phyloP scores from a whole-genome alignment of 2,797 vertebrate species.

The Leucoraja ocellata region DNA sequence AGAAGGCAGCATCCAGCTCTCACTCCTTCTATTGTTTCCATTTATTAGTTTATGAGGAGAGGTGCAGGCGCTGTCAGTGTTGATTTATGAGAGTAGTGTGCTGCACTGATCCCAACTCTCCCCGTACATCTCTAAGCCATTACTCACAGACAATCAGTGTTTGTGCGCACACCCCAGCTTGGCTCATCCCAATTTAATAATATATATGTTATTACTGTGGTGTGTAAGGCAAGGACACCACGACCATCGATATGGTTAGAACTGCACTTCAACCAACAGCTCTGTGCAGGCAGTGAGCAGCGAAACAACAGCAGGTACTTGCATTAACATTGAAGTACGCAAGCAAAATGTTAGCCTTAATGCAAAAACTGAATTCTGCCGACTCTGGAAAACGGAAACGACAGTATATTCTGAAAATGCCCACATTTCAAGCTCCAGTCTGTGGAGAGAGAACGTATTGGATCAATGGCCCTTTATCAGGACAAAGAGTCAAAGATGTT shows the following conservation, averaged over 20 bases:
- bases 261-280: neutral
- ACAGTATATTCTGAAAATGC: too few relatives aligned
- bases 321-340: neutral
- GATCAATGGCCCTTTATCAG: too few relatives aligned
- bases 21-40: constrained; percentile 39
- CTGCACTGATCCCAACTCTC: constrained; percentile 41
- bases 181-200: constrained; percentile 10
- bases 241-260: neutral
- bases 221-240: neutral
- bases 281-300: neutral
- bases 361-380: too few relatives aligned
- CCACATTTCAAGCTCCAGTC: too few relatives aligned
- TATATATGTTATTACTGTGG: neutral
- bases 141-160: neutral
- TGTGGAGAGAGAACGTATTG: too few relatives aligned
- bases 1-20: neutral
- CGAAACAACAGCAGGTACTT: neutral
- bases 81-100: constrained; percentile 41
- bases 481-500: too few relatives aligned
- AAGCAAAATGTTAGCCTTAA: neutral
- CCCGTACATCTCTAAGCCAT: constrained; percentile 13
- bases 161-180: neutral
- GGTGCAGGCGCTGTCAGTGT: constrained; percentile 39
- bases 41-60: constrained; percentile 44
- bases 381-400: too few relatives aligned